Conservation (phyloP, 2,113 vertebrate species). For the Sinocyclocheilus rhinocerous region DNA sequence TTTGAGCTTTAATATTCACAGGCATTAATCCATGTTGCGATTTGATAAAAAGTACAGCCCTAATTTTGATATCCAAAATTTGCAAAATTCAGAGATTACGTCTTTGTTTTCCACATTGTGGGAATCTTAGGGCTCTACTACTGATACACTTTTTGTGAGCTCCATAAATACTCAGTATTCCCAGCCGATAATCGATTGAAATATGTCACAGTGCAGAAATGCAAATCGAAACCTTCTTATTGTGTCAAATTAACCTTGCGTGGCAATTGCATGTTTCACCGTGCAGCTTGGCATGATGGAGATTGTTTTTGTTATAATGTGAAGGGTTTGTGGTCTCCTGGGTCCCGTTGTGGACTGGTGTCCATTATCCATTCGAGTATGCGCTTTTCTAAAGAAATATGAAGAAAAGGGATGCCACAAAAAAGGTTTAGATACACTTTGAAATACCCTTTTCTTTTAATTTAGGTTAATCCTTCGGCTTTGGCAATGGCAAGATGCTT, state of each 20-base stretch:
- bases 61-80: neutral
- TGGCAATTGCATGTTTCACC: neutral
- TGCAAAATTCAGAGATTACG: neutral
- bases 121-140: neutral
- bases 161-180: conserved; percentile 41
- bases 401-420: neutral
- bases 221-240: conserved; percentile 53
- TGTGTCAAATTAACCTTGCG: conserved; percentile 53
- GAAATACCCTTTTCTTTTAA: neutral
- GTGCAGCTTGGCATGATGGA: neutral
- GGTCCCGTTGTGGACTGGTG: conserved; percentile 13
- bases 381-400: neutral
- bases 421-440: neutral
- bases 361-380: conserved; percentile 51
- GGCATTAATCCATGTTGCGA: neutral
- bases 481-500: neutral
- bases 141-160: conserved; percentile 24
- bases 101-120: neutral
- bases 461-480: neutral
- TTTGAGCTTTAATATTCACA: neutral
- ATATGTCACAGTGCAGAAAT: conserved; percentile 21
- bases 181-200: conserved; percentile 44
- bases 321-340: conserved; percentile 35
- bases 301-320: conserved; percentile 22
- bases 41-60: too few species aligned